Percentiles rank a stretch among this genome's conserved stretches.
These are phyloP conservation scores for Brienomyrus brachyistius DNA, from an alignment of 2,113 vertebrate species.

Conservation along the genomic window DNA sequence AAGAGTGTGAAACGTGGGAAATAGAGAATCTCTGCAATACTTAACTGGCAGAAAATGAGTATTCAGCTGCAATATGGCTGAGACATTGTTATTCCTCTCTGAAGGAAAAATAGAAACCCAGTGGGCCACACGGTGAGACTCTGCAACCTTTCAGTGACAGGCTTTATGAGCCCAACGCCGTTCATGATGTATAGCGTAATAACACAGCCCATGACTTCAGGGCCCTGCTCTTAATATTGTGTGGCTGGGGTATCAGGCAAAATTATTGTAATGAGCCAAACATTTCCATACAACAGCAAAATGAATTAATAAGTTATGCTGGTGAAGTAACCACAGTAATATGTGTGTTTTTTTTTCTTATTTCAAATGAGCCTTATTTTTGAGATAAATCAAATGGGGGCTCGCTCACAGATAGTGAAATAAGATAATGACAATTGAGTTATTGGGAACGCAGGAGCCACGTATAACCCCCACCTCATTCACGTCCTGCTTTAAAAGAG, in stretches of 20 bases:
- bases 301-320: conserved; percentile 73
- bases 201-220: conserved; percentile 65
- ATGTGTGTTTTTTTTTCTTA: conserved; percentile 67
- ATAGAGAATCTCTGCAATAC: conserved; percentile 38
- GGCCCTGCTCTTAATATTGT: conserved; percentile 69
- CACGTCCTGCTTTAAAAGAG: conserved; percentile 35
- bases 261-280: conserved; percentile 75
- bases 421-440: conserved; percentile 59
- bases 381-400: conserved; percentile 62
- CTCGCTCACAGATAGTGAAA: conserved; percentile 55
- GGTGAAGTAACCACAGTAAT: conserved; percentile 62
- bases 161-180: conserved; percentile 68
- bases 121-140: conserved; percentile 55
- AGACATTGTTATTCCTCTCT: conserved; percentile 50
- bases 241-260: conserved; percentile 64
- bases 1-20: conserved; percentile 28
- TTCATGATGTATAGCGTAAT: conserved; percentile 78
- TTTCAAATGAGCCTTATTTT: conserved; percentile 62
- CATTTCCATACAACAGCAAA: conserved; percentile 72
- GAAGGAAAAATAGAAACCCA: conserved; percentile 58
- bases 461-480: conserved; percentile 32
- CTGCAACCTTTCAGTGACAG: conserved; percentile 67
- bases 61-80: conserved; percentile 41
- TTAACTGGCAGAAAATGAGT: conserved; percentile 43
- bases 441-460: conserved; percentile 55